Evolutionary conservation across 37 sponge, comb jelly and placozoan species (phyloP).

Genomic region (Haliclona indistincta): DNA sequence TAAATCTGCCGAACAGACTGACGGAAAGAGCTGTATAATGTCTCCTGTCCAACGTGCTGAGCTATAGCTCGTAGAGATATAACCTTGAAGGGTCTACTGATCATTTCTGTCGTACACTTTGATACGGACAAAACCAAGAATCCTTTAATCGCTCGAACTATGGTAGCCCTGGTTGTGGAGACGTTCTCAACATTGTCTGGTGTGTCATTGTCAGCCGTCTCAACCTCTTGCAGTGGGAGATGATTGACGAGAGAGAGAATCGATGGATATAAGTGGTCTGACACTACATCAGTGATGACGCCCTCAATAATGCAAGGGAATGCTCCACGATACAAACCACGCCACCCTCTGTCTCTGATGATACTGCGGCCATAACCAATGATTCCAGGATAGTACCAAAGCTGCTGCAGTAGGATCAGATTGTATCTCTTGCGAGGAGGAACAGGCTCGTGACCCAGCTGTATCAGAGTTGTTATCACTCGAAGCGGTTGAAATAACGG

Average conservation of each 20-base stretch:
- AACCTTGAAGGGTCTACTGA: conserved; percentile 47
- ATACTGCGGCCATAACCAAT: conserved; percentile 32
- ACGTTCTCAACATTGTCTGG: conserved; percentile 53
- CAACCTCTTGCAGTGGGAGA: conserved; percentile 17
- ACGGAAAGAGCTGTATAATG: conserved; percentile 23
- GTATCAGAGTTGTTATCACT: conserved; percentile 22
- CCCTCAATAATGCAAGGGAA: not conserved
- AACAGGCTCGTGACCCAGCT: conserved; percentile 52
- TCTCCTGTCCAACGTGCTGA: conserved; percentile 62
- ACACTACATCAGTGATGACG: not conserved
- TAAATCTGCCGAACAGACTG: conserved; percentile 37
- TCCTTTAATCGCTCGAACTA: conserved; percentile 13
- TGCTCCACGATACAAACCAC: conserved; percentile 50
- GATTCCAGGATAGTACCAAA: conserved; percentile 59
- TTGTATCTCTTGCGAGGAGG: conserved; percentile 34
- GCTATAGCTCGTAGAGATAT: conserved; percentile 44
- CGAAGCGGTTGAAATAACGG: not conserved
- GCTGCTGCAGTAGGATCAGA: conserved; percentile 24
- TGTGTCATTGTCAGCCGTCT: conserved; percentile 11
- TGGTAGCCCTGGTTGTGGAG: conserved; percentile 11
- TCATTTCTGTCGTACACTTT: not conserved
- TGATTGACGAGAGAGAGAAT: not conserved
- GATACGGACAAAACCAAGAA: conserved; percentile 12
- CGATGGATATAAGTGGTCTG: not conserved
- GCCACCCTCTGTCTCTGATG: conserved; percentile 42